Conservation (phyloP, 1,140 invertebrate genomes). For the Sitobion miscanthi region DNA sequence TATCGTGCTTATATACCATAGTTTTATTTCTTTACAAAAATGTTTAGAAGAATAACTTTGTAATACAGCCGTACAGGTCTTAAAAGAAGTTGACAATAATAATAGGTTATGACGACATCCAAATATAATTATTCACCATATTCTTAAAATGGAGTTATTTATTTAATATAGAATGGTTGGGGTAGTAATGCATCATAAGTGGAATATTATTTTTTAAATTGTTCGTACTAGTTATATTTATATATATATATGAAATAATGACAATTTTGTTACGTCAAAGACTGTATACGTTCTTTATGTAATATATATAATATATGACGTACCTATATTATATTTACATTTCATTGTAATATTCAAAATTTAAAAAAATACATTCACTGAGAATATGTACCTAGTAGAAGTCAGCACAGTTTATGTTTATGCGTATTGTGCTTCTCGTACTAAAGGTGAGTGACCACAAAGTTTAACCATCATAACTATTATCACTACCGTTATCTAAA, state of each 20-base stretch:
- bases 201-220: slow-evolving; percentile 22
- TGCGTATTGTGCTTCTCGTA: not conserved
- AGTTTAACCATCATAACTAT: slow-evolving; percentile 48
- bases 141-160: too few relatives aligned
- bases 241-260: not conserved
- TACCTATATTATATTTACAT: slow-evolving; percentile 24
- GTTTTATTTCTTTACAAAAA: not conserved
- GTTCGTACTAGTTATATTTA: not conserved
- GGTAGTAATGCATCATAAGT: too few relatives aligned
- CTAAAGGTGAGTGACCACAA: slow-evolving; percentile 56
- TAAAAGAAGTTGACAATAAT: not conserved
- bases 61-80: not conserved
- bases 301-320: too few relatives aligned
- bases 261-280: not conserved
- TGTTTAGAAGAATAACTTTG: not conserved
- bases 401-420: not conserved
- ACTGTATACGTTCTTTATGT: not conserved
- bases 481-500: slow-evolving; percentile 54
- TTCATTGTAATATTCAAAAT: slow-evolving; percentile 28
- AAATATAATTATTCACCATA: too few relatives aligned
- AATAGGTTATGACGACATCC: too few relatives aligned
- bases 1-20: not conserved
- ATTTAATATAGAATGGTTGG: too few relatives aligned
- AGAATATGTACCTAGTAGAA: not conserved
- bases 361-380: slow-evolving; percentile 24